Conservation (phyloP, 2,888 invertebrate species). For the Rotaria sp. region DNA sequence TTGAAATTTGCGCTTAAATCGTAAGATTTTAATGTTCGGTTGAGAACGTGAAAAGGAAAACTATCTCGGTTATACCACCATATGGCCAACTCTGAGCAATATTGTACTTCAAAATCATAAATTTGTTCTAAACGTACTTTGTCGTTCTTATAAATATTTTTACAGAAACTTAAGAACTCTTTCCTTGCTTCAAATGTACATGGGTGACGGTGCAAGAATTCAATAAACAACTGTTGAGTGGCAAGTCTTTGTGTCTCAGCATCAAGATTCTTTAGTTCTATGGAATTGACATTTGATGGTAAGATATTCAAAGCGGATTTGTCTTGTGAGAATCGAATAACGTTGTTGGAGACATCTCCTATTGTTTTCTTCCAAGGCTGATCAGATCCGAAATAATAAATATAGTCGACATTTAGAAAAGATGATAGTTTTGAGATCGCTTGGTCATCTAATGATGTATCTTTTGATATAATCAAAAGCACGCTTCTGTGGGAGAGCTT, state of each 20-base stretch:
- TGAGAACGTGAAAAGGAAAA: background rate
- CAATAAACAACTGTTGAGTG: background rate
- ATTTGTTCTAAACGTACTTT: background rate
- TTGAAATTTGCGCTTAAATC: background rate
- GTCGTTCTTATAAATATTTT: background rate
- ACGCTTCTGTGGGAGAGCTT: background rate
- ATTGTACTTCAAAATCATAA: background rate
- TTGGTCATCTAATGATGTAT: background rate
- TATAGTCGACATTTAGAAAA: background rate
- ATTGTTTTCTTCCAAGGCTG: background rate
- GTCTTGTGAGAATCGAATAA: background rate
- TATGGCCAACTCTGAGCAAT: background rate
- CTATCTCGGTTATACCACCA: background rate
- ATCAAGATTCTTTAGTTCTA: too few relatives aligned
- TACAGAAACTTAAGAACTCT: background rate
- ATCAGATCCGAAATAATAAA: background rate
- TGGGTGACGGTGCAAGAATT: background rate
- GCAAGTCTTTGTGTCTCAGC: too few relatives aligned
- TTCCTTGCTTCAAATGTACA: background rate
- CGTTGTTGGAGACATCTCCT: background rate
- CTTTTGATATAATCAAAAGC: background rate
- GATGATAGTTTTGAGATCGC: background rate
- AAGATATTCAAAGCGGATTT: background rate
- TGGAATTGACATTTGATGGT: background rate
- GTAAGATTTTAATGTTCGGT: background rate